Conservation (phyloP, 2,113 vertebrate species). For the Syngnathus floridae region DNA sequence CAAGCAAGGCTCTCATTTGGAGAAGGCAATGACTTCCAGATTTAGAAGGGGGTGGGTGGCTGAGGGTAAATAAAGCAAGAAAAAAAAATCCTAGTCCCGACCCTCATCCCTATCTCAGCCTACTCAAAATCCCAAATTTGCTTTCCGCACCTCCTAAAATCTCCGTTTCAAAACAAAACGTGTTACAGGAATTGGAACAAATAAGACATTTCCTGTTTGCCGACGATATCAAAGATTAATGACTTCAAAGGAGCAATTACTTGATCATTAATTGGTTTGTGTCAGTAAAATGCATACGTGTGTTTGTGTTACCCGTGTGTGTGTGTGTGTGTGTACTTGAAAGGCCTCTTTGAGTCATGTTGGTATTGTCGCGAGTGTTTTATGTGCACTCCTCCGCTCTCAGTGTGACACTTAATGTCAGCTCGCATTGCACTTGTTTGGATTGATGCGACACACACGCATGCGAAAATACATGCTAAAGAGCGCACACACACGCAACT, state of each 20-base stretch:
- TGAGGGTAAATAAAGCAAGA: too few species aligned
- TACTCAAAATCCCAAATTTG: background rate
- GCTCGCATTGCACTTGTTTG: background rate
- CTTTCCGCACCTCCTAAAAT: background rate
- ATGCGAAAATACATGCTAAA: conserved; percentile 1
- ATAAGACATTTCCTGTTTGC: background rate
- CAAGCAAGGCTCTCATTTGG: conserved; percentile 69
- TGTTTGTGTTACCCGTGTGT: background rate
- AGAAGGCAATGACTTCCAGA: conserved; percentile 69
- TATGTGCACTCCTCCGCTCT: background rate
- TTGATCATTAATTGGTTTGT: background rate
- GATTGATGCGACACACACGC: background rate
- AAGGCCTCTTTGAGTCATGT: conserved; percentile 4
- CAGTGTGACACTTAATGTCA: background rate
- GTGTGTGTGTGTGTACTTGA: background rate
- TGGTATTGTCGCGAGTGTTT: background rate
- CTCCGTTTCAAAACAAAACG: background rate
- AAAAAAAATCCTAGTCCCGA: too few species aligned
- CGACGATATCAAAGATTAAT: conserved; percentile 2
- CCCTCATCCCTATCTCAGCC: too few species aligned
- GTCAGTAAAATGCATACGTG: background rate
- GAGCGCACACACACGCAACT: background rate
- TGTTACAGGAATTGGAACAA: background rate
- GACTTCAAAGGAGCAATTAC: conserved; percentile 4
- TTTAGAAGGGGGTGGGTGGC: conserved; percentile 31